phyloP scores from a whole-genome alignment of 1,140 invertebrate species.

The Meloidogyne chitwoodi region DNA sequence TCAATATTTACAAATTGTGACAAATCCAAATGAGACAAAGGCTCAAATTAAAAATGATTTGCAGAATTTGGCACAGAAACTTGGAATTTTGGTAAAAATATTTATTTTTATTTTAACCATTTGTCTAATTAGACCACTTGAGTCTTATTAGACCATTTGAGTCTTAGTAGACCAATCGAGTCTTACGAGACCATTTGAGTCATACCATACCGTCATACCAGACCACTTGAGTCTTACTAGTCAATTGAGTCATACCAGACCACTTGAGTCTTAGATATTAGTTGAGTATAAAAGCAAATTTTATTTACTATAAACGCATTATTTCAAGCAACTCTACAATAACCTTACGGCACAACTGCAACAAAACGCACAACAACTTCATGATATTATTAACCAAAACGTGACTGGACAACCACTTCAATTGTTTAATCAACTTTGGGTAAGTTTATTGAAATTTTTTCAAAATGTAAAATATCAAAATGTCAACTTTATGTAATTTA shows the following conservation, averaged over 20 bases:
- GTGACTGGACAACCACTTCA: background rate
- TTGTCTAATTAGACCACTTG: background rate
- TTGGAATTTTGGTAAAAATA: background rate
- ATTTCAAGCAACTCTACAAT: slow-evolving; percentile 1
- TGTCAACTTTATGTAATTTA: background rate
- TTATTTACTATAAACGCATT: too few species aligned
- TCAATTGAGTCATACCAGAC: too few species aligned
- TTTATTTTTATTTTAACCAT: too few species aligned
- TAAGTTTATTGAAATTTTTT: background rate
- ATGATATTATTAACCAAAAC: background rate
- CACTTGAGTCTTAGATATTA: background rate
- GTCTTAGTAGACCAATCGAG: too few species aligned
- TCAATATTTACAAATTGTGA: background rate
- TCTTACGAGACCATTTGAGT: too few species aligned
- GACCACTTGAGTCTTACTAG: too few species aligned
- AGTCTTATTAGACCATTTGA: too few species aligned
- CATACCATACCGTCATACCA: too few species aligned
- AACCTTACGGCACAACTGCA: background rate
- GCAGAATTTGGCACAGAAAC: background rate
- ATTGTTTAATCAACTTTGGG: slow-evolving; percentile 15
- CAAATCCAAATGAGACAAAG: background rate
- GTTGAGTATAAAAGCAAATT: too few species aligned
- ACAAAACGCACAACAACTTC: slow-evolving; percentile 1
- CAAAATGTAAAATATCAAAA: background rate
- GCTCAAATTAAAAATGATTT: background rate